phyloP scores from a whole-genome alignment of 2,888 invertebrate genomes.

The Drosophila prolongata region DNA sequence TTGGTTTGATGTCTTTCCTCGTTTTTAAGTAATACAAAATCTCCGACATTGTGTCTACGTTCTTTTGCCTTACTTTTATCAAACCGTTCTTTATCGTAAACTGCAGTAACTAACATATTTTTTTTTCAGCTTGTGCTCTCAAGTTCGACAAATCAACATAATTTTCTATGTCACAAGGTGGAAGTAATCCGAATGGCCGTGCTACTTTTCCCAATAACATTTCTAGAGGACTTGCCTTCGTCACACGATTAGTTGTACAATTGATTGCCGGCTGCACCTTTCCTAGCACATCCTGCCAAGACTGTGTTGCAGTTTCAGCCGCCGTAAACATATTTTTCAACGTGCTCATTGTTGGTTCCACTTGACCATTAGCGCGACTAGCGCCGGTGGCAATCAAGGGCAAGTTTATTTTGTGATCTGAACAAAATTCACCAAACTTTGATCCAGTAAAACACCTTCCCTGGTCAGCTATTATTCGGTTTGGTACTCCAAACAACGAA shows the following conservation, averaged over 20 bases:
- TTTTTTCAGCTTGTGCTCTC: conserved; percentile 18
- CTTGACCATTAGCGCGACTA: conserved; percentile 33
- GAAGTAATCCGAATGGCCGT: conserved; percentile 33
- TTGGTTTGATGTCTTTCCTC: conserved; percentile 32
- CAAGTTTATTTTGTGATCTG: conserved; percentile 7
- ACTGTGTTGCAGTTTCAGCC: conserved; percentile 21
- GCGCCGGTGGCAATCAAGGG: conserved; percentile 23
- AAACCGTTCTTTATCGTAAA: conserved; percentile 27
- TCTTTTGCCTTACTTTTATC: conserved; percentile 10
- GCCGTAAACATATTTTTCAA: conserved; percentile 31
- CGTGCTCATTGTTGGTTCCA: conserved; percentile 24
- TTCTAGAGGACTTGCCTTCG: conserved; percentile 29
- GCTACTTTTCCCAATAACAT: conserved; percentile 27
- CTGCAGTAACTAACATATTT: conserved; percentile 22
- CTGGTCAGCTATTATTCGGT: conserved; percentile 8
- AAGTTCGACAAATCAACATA: conserved; percentile 21
- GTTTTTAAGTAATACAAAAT: conserved; percentile 7
- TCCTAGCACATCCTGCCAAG: conserved; percentile 21
- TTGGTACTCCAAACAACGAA: conserved; percentile 11
- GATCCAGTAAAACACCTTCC: neutral
- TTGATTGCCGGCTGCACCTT: conserved; percentile 29
- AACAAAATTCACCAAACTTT: conserved; percentile 3
- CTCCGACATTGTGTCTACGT: conserved; percentile 2
- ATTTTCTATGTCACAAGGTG: conserved; percentile 29
- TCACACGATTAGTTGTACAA: conserved; percentile 29